These are phyloP conservation scores for Mystacides longicornis DNA, from an alignment of 2,888 invertebrate species.

Conservation along the genomic window DNA sequence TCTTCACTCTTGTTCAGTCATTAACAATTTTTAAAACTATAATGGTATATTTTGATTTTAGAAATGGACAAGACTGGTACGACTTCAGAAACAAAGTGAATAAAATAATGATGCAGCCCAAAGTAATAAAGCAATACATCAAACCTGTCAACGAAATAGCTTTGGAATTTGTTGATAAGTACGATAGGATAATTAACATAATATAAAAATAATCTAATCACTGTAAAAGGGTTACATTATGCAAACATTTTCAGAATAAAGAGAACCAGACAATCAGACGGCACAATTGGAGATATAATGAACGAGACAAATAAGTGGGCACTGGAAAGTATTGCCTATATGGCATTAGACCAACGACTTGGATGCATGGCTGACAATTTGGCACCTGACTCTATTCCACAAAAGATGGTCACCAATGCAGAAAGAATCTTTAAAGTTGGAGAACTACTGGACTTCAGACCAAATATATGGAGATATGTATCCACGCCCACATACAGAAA, in stretches of 20 bases:
- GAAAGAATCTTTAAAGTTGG: conserved; percentile 25
- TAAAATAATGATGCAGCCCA: conserved; percentile 66
- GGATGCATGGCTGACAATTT: conserved; percentile 27
- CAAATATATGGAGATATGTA: conserved; percentile 32
- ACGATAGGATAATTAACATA: no score
- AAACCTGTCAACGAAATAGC: conserved; percentile 21
- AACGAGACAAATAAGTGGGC: conserved; percentile 28
- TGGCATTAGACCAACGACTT: conserved; percentile 27
- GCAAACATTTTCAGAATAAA: conserved; percentile 26
- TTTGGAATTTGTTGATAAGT: conserved; percentile 19
- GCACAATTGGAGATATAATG: conserved; percentile 23
- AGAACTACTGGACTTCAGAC: conserved; percentile 32
- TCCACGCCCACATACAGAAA: conserved; percentile 32
- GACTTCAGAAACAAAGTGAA: conserved; percentile 66
- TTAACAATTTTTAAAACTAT: no score
- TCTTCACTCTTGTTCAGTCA: no score
- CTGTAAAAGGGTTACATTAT: no score
- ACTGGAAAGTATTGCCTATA: conserved; percentile 26
- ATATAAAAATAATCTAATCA: no score
- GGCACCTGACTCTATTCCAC: conserved; percentile 24
- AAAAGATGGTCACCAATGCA: conserved; percentile 18
- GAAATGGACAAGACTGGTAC: conserved; percentile 73
- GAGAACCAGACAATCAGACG: conserved; percentile 24
- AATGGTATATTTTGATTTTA: conserved; percentile 33
- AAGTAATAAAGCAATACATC: conserved; percentile 58